Base-by-base conservation (phyloP, 2,797 vertebrate species). In the Oceanodroma leucorhoa region DNA sequence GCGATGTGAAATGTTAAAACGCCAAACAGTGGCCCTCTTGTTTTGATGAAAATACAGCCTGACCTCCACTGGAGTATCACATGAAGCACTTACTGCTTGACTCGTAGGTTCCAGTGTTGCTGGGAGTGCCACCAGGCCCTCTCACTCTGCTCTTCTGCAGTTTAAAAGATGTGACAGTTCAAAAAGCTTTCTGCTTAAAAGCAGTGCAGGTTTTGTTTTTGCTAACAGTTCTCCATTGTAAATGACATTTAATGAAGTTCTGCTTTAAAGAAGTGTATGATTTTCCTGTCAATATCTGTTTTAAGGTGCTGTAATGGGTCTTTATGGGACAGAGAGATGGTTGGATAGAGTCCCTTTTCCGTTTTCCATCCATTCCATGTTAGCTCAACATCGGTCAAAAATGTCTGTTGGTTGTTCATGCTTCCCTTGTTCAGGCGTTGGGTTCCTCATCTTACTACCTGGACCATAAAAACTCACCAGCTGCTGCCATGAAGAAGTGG, bases 31-130 rank as follows among this genome's bases (percentile, higher is more conserved):
- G 18, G 65, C 75, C 51, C 26, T 60, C 61, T 90, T 96, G 32
- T 93, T 79, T 89, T 91, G 69, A 36, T 83, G 83, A 85, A 83
- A 94, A 91, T 72, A 57, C 24, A 62, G 73, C 58, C 83, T 83
- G 83, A 53, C 54, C 51, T 96, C 60, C 57, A 21, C 75, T 94
- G 58, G 66, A 61, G 62, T 79, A 60, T 81, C 62, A 58, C 38
- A 11, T 60, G 60, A 85, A 90, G 14, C 23, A 36, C 41, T 86
- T 84, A 24, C 0, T 91, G 38, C 43, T 73, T 81, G 61, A 65
- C 53, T 86, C 5, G 16, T 48, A 43, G 62, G 64, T 81, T 77
- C 51, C 32, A 26, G 54, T 45, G 61, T 91, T 20, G 1, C 50
- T 73, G 40, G 51, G 40, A 78, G 38, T 53, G 41, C 48, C 70